Evolutionary conservation across 2,113 vertebrate species (phyloP).

Genomic region (Craseonycteris thonglongyai): DNA sequence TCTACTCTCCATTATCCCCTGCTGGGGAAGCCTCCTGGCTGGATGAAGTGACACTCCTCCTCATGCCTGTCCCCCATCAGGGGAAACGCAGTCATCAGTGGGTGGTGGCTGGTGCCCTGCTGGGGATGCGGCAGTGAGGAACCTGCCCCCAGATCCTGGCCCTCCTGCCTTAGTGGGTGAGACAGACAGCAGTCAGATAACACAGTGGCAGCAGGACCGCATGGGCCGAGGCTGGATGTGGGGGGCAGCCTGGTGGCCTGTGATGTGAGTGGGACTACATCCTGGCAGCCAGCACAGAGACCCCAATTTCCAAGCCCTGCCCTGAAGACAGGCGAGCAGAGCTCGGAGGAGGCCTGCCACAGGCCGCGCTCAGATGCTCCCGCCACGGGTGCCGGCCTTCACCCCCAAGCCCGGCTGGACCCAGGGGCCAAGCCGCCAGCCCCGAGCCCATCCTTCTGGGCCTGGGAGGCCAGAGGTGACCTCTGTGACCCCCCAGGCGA

Average conservation of each 20-base stretch:
- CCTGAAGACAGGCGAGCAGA: too few relatives aligned
- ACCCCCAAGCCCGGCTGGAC: too few relatives aligned
- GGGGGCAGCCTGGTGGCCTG: not conserved
- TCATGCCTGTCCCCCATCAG: not conserved
- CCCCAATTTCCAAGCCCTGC: not conserved
- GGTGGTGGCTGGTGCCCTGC: too few relatives aligned
- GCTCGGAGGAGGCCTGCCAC: too few relatives aligned
- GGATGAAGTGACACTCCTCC: not conserved
- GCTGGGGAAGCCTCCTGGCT: not conserved
- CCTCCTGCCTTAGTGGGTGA: not conserved
- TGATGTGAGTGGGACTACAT: not conserved
- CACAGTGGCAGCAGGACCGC: rapidly evolving
- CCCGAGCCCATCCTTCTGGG: not conserved
- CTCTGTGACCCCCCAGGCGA: not conserved
- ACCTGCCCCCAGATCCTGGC: not conserved
- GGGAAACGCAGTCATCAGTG: too few relatives aligned
- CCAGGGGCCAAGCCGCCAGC: rapidly evolving
- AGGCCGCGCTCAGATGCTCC: too few relatives aligned
- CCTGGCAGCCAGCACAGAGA: rapidly evolving
- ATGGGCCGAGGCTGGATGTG: rapidly evolving
- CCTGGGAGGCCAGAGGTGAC: not conserved
- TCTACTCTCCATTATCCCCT: not conserved
- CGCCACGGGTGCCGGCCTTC: too few relatives aligned
- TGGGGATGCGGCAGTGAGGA: too few relatives aligned
- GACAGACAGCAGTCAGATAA: not conserved